phyloP scores from a whole-genome alignment of 2,797 vertebrate genomes.

The Austrolebias charrua region DNA sequence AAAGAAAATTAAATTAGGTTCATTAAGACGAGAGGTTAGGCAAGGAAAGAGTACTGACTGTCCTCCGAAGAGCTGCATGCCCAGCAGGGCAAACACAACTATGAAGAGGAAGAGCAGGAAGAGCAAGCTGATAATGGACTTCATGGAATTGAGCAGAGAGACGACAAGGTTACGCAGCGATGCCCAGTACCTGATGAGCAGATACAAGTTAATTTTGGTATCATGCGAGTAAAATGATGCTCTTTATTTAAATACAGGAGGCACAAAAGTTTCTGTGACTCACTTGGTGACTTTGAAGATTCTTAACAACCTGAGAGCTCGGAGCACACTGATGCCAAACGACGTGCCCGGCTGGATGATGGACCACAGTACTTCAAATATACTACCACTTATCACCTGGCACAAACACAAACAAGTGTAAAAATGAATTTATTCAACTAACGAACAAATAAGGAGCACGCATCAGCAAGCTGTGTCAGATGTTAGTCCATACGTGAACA shows the following conservation, averaged over 20 bases:
- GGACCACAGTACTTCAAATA: slow-evolving; percentile 96
- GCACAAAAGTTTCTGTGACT: slow-evolving; percentile 52
- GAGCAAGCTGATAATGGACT: slow-evolving; percentile 97
- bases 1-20: slow-evolving; percentile 17
- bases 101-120: slow-evolving; percentile 99
- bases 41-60: slow-evolving; percentile 84
- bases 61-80: slow-evolving; percentile 98
- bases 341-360: slow-evolving; percentile 95
- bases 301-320: slow-evolving; percentile 98
- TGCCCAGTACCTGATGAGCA: slow-evolving; percentile 89
- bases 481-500: background rate
- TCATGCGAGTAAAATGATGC: background rate
- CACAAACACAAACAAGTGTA: slow-evolving; percentile 19
- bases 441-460: background rate
- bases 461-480: background rate
- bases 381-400: slow-evolving; percentile 95
- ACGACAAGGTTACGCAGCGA: slow-evolving; percentile 95
- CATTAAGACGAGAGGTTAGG: slow-evolving; percentile 8
- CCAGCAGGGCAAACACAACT: slow-evolving; percentile 94
- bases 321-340: slow-evolving; percentile 95
- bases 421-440: background rate
- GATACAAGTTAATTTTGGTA: slow-evolving; percentile 19
- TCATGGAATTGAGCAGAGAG: slow-evolving; percentile 97
- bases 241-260: background rate
- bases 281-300: slow-evolving; percentile 99